A percentile compares a stretch with the other conserved stretches of the same genome.
phyloP scores from a whole-genome alignment of 1,140 invertebrate species.

The Melitaea cinxia region DNA sequence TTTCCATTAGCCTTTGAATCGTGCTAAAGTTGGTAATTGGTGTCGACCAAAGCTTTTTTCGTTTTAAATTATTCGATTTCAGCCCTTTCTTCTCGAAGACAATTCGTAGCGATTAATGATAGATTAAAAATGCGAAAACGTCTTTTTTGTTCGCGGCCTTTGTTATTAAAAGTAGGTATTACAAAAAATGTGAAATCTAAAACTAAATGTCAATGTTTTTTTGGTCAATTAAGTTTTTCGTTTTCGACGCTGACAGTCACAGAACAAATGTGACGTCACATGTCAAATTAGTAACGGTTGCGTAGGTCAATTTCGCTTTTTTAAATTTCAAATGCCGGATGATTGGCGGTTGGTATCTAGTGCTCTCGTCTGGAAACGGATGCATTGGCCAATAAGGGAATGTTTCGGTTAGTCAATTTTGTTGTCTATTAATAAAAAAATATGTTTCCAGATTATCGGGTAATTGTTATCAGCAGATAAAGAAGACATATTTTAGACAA shows the following conservation, averaged over 20 bases:
- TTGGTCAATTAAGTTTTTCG: constrained; percentile 56
- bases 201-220: constrained; percentile 7
- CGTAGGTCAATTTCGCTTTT: constrained; percentile 68
- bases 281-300: constrained; percentile 76
- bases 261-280: constrained; percentile 71
- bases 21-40: constrained; percentile 39
- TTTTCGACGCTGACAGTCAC: constrained; percentile 51
- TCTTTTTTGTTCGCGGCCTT: no score
- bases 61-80: constrained; percentile 33
- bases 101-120: constrained; percentile 1
- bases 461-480: no score
- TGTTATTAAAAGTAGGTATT: no score
- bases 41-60: constrained; percentile 26
- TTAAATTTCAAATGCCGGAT: constrained; percentile 69
- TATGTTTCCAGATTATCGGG: no score
- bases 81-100: constrained; percentile 27
- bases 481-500: no score
- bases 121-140: background rate
- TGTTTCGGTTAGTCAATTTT: constrained; percentile 8
- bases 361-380: constrained; percentile 55
- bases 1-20: constrained; percentile 43
- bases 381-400: constrained; percentile 13
- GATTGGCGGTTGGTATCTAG: constrained; percentile 70
- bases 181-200: constrained; percentile 8
- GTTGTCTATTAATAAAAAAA: background rate